Base-by-base conservation (phyloP, 2,113 vertebrate species). In the Melospiza melodia region DNA sequence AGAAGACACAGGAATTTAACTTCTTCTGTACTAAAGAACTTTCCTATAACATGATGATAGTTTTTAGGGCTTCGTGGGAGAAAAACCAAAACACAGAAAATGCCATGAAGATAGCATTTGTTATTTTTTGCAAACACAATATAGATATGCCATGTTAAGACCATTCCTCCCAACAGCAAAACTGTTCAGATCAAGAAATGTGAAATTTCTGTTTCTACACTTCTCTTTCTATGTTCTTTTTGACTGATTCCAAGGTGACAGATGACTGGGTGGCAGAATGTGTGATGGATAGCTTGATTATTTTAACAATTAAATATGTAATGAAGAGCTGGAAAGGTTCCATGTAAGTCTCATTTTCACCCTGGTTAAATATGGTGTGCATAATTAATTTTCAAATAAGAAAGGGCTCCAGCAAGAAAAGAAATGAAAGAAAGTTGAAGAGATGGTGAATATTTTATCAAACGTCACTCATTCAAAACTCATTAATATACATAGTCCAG, bases 221-320 rank as follows among this genome's bases (percentile, higher is more conserved):
- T 90, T 90, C 74, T 85, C 79, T 76, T 66, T 68, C 84, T 82
- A 4, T 61, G 65, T 71, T 86, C 54, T 66, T 44, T 89, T 77
- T 87, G 90, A 91, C 63, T 88, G 84, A 86, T 87, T 93, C 82
- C 80, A 95, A 95, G 87, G 95, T 95, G 97, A 97, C 90, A 95
- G 95, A 91, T 2, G 69, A 97, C 94, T 92, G 92, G 93, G 94
- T 94, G 95, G 94, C 82, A 95, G 90, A 86, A 80, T 41, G 28
- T 79, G 61, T 97, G 96, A 97, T 95, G 76, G 90, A 97, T 97
- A 97, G 73, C 96, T 97, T 97, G 97, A 97, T 97, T 97, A 97
- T 96, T 97, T 97, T 97, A 97, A 97, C 96, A 97, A 97, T 97
- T 97, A 97, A 97, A 97, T 97, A 97, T 93, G 94, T 97, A 97